These are phyloP conservation scores for Albula glossodonta DNA, from an alignment of 2,113 vertebrate genomes.

Conservation along the genomic window DNA sequence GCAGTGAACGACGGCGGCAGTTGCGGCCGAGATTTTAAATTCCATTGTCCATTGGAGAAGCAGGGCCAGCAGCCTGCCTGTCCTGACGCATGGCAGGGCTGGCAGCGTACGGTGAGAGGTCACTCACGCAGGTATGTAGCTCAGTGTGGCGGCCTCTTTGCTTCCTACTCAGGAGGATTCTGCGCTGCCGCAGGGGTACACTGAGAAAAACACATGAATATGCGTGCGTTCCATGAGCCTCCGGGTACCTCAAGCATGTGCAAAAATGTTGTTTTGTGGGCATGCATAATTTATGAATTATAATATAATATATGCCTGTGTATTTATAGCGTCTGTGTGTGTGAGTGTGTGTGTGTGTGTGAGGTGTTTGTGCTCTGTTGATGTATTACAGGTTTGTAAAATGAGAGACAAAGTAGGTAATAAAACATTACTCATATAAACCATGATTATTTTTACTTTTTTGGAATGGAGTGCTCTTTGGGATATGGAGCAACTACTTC, in stretches of 20 bases:
- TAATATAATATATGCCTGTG: neutral
- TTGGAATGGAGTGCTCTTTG: slow-evolving; percentile 42
- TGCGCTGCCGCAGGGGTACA: neutral
- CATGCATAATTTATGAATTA: neutral
- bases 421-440: slow-evolving; percentile 44
- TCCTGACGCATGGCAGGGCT: neutral
- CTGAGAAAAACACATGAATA: neutral
- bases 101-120: neutral
- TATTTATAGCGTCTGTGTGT: too few species aligned
- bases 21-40: neutral
- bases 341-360: too few species aligned
- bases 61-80: neutral
- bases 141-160: neutral
- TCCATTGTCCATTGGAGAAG: neutral
- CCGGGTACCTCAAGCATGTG: neutral
- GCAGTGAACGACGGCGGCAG: neutral
- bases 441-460: slow-evolving; percentile 61
- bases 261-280: neutral
- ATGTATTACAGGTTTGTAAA: slow-evolving; percentile 56
- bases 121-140: neutral
- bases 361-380: slow-evolving; percentile 54
- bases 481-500: slow-evolving; percentile 42
- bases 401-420: slow-evolving; percentile 39
- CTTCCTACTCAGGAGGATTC: neutral
- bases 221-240: neutral